Percentiles rank a stretch among this genome's conserved stretches.
Conservation (phyloP, 2,113 vertebrate genomes). For the Saccopteryx bilineata region DNA sequence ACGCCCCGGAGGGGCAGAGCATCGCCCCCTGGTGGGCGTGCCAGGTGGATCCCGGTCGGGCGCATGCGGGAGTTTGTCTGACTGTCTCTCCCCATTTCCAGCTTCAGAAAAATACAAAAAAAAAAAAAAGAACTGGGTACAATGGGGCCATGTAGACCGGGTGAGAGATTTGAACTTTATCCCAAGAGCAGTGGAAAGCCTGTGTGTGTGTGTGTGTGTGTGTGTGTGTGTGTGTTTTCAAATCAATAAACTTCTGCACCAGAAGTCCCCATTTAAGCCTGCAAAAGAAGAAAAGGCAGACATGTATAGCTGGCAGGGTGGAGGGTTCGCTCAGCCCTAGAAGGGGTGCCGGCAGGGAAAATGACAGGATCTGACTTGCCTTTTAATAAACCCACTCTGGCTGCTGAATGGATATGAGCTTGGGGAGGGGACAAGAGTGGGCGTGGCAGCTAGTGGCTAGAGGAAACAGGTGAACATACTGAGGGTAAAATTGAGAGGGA, state of each 20-base stretch:
- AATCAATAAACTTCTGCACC: background rate
- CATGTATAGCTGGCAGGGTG: background rate
- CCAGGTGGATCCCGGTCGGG: too few species aligned
- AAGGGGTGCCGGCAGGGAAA: background rate
- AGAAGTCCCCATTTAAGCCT: background rate
- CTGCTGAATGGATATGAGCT: background rate
- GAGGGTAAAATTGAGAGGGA: background rate
- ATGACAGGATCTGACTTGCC: background rate
- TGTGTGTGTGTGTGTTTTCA: background rate
- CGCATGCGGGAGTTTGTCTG: too few species aligned
- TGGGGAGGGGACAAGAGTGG: background rate
- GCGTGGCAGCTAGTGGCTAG: background rate
- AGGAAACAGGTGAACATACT: background rate
- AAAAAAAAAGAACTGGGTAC: background rate
- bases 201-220: too few species aligned
- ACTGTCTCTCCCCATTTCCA: too few species aligned
- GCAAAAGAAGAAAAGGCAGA: slow-evolving; percentile 20
- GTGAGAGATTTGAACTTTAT: background rate
- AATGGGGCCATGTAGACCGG: too few species aligned
- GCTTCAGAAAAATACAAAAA: too few species aligned
- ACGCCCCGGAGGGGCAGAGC: too few species aligned
- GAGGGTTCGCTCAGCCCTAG: background rate
- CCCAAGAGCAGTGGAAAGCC: background rate
- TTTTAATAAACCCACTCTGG: background rate
- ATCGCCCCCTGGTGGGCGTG: too few species aligned